These are phyloP conservation scores for Chloroclystis v-ata DNA, from an alignment of 2,888 invertebrate species.

Conservation along the genomic window DNA sequence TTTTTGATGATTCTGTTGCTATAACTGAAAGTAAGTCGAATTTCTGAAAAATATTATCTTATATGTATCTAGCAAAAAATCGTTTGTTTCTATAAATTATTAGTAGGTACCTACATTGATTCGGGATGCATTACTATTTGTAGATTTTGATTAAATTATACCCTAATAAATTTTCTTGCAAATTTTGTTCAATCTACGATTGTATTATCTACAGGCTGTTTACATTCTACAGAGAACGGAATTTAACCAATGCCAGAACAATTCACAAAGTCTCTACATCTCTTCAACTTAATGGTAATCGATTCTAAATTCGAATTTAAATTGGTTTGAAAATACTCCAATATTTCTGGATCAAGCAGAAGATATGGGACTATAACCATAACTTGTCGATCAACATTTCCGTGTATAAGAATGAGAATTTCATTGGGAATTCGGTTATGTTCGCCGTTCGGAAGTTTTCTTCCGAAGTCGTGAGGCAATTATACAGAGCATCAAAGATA, in stretches of 20 bases:
- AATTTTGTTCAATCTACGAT: too few species aligned
- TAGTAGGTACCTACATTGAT: too few species aligned
- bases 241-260: background rate
- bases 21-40: too few species aligned
- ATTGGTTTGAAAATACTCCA: background rate
- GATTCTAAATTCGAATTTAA: background rate
- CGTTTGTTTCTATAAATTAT: too few species aligned
- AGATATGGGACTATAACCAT: slow-evolving; percentile 1
- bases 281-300: background rate
- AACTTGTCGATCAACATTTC: slow-evolving; percentile 3
- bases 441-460: slow-evolving; percentile 11
- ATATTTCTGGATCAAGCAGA: slow-evolving; percentile 1
- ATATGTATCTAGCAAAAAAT: too few species aligned
- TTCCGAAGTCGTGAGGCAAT: slow-evolving; percentile 5
- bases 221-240: background rate
- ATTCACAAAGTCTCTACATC: background rate
- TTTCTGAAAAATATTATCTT: too few species aligned
- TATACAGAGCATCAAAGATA: slow-evolving; percentile 6
- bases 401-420: slow-evolving; percentile 5
- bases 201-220: too few species aligned
- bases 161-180: too few species aligned
- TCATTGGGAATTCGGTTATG: slow-evolving; percentile 1
- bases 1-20: too few species aligned
- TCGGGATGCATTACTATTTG: too few species aligned
- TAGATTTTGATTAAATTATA: too few species aligned